Evolutionary conservation across 2,888 invertebrate species (phyloP), one percentile per base, ranked within the genome.

Genomic region (Lasius platythorax): DNA sequence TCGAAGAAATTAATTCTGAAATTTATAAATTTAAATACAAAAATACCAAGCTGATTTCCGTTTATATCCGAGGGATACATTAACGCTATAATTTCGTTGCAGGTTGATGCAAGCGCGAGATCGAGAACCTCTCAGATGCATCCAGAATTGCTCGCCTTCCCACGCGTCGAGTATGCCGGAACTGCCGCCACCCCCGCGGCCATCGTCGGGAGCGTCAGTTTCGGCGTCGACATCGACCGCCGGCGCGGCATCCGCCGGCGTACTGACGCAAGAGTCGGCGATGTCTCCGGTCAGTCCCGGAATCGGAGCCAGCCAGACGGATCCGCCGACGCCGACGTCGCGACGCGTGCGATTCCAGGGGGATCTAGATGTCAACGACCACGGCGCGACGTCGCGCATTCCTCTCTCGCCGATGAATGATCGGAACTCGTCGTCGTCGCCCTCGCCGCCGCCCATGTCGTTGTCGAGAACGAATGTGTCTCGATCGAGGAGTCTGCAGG

Each of bases 111-210:
- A 95, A 85, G 96, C 96, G 3, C 94, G 96, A 89, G 97, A 97
- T 83, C 95, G 95, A 81, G 96, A 97, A 75, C 96, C 96, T 6
- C 95, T 97, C 58, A 93, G 94, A n/a, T 95, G 94, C 88, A 91
- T 93, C 40, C 94, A 93, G 43, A 94, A 91, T 74, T 90, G 90
- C 83, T 91, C 94, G 58, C 95, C 95, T 74, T 94, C 95, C 53
- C 96, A 96, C 88, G 96, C 96, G 1, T 96, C 96, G 11, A 97
- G 97, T 18, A 96, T 97, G 96, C 97, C 97, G 2, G 97, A 97
- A 93, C 93, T 97, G 70, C 95, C 95, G 3, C 93, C 95, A 33
- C 95, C 95, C 5, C 95, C 64, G 93, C 95, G 73, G 8, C 86
- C 91, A 23, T 86, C 90, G 23, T 91, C 90, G 18, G 73, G 88